A percentile compares a stretch with the other conserved stretches of the same genome.
Evolutionary conservation across 2,113 vertebrate species (phyloP).

Genomic region (Ciconia stormi): DNA sequence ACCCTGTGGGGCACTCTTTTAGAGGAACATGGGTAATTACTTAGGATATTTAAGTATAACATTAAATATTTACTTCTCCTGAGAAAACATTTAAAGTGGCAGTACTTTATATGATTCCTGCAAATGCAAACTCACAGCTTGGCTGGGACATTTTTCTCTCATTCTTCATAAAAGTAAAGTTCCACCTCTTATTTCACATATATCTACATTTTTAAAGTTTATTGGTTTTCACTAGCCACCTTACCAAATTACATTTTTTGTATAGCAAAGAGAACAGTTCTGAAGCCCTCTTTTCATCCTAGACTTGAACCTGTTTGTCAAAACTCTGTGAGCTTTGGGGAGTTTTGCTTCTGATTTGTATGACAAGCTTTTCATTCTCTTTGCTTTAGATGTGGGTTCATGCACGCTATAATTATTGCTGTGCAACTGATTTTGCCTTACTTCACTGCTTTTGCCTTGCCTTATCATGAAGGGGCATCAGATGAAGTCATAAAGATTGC

Average conservation of each 20-base stretch:
- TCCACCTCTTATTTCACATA: background rate
- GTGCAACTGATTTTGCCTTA: background rate
- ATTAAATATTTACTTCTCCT: conserved; percentile 67
- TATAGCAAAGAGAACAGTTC: background rate
- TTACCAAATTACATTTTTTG: background rate
- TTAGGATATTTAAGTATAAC: conserved; percentile 57
- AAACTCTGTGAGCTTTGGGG: background rate
- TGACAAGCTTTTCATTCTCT: background rate
- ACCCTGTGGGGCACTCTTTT: conserved; percentile 29
- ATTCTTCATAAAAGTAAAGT: conserved; percentile 14
- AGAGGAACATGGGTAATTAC: conserved; percentile 43
- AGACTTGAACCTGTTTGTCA: background rate
- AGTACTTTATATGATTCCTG: conserved; percentile 39
- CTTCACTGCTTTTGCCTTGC: background rate
- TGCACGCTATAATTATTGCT: background rate
- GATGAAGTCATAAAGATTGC: background rate
- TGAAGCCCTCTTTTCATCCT: conserved; percentile 3
- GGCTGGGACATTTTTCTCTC: background rate
- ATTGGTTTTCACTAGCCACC: background rate
- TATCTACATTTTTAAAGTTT: conserved; percentile 1
- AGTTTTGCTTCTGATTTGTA: background rate
- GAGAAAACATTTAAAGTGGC: conserved; percentile 68
- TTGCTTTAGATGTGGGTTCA: background rate
- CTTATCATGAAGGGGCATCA: background rate
- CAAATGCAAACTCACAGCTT: conserved; percentile 29